Percentiles rank a stretch among this genome's conserved stretches.
Evolutionary conservation across 2,888 invertebrate genomes (phyloP).

Genomic region (Cheilosia urbana): DNA sequence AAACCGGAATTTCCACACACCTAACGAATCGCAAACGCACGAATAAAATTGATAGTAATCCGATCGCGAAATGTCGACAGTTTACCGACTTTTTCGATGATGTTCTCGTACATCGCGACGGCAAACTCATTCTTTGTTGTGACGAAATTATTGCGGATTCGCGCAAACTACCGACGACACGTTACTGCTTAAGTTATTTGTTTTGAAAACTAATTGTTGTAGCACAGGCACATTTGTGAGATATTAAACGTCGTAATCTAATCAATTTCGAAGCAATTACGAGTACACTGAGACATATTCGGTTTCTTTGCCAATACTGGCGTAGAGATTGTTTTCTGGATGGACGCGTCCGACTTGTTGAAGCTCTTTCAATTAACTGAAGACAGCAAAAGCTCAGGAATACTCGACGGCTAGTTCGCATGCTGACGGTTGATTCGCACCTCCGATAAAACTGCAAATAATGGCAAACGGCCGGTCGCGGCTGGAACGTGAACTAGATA

Average conservation of each 20-base stretch:
- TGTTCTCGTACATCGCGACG: slow-evolving; percentile 28
- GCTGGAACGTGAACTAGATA: background rate
- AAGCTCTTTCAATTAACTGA: slow-evolving; percentile 63
- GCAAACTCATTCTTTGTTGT: slow-evolving; percentile 40
- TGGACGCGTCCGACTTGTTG: slow-evolving; percentile 48
- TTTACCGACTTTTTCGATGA: slow-evolving; percentile 24
- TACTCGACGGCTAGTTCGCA: slow-evolving; percentile 20
- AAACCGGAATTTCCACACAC: slow-evolving; percentile 53
- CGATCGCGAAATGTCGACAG: slow-evolving; percentile 23
- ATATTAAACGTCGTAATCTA: slow-evolving; percentile 57
- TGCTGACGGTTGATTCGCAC: slow-evolving; percentile 49
- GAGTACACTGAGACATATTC: slow-evolving; percentile 22
- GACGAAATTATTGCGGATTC: slow-evolving; percentile 2
- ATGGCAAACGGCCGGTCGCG: slow-evolving; percentile 28
- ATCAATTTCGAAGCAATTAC: slow-evolving; percentile 56
- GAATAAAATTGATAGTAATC: slow-evolving; percentile 32
- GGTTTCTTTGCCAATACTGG: background rate
- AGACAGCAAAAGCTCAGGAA: slow-evolving; percentile 59
- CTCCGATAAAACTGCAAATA: slow-evolving; percentile 28
- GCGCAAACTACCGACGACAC: slow-evolving; percentile 15
- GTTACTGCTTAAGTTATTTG: slow-evolving; percentile 1
- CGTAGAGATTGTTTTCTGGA: background rate
- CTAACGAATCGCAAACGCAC: slow-evolving; percentile 28
- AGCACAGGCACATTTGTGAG: slow-evolving; percentile 10
- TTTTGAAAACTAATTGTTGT: slow-evolving; percentile 9